These are phyloP conservation scores for Prunella fulvescens DNA, from an alignment of 2,113 vertebrate genomes.

Conservation along the genomic window DNA sequence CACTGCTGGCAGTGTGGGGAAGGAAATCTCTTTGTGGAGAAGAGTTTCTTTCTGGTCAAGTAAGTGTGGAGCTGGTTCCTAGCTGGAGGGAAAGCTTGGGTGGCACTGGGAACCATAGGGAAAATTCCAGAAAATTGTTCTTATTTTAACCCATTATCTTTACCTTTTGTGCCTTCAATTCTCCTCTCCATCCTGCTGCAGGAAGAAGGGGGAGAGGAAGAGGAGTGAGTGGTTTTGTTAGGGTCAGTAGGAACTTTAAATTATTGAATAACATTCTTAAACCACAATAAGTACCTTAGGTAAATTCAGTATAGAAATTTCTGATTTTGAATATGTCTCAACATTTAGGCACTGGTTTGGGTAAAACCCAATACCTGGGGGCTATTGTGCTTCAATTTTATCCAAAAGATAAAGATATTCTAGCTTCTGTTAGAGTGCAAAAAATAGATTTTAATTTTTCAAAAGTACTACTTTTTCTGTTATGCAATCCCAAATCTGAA, in stretches of 20 bases:
- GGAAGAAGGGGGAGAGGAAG: background rate
- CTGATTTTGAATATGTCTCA: background rate
- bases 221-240: background rate
- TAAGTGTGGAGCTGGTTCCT: background rate
- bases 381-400: background rate
- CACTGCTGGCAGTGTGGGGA: accelerated
- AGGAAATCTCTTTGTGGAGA: background rate
- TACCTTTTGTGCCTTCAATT: background rate
- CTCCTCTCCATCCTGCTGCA: background rate
- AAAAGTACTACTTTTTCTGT: background rate
- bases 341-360: background rate
- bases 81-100: background rate
- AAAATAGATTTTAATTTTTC: background rate
- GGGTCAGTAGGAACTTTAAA: background rate
- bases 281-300: background rate
- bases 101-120: background rate
- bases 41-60: background rate
- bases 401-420: background rate
- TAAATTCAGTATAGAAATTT: background rate
- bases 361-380: accelerated
- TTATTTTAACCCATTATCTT: background rate
- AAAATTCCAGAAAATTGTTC: background rate
- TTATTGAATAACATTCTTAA: background rate
- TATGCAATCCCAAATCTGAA: background rate
- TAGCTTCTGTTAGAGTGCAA: background rate